Conservation (phyloP, 2,888 invertebrate species). For the Apotomis turbidana region DNA sequence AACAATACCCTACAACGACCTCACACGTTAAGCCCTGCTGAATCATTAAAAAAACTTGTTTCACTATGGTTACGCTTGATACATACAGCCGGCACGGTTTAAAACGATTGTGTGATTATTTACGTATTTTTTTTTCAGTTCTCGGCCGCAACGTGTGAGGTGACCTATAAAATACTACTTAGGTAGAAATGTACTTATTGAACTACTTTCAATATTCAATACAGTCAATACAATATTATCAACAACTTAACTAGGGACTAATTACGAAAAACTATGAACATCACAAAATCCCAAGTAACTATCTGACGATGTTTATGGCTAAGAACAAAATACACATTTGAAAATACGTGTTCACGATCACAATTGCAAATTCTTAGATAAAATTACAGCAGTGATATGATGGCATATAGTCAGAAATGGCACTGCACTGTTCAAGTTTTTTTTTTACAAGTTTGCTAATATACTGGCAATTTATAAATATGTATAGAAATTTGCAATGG, state of each 20-base stretch:
- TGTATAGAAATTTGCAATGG: constrained; percentile 50
- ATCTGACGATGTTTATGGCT: constrained; percentile 59
- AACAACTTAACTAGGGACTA: constrained; percentile 77
- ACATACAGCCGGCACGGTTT: constrained; percentile 28
- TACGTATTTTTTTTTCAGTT: constrained; percentile 56
- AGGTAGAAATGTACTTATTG: constrained; percentile 74
- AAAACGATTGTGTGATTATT: constrained; percentile 43
- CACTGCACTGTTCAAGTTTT: constrained; percentile 51
- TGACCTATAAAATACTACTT: constrained; percentile 71
- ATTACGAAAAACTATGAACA: constrained; percentile 74
- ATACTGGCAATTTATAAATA: constrained; percentile 43
- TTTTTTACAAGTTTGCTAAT: constrained; percentile 49
- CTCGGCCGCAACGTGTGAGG: constrained; percentile 68
- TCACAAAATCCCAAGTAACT: constrained; percentile 67
- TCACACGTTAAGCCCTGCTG: constrained; percentile 62
- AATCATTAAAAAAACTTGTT: constrained; percentile 42
- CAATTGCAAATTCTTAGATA: constrained; percentile 55
- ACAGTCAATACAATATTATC: constrained; percentile 70
- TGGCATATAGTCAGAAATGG: constrained; percentile 55
- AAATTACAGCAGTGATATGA: constrained; percentile 46
- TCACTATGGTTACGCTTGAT: constrained; percentile 34
- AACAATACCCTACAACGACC: constrained; percentile 73
- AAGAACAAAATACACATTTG: constrained; percentile 54
- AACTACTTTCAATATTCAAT: constrained; percentile 59
- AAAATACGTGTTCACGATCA: constrained; percentile 47